phyloP scores from a whole-genome alignment of 2,113 vertebrate species.

The Ophthalmolycus amberensis region DNA sequence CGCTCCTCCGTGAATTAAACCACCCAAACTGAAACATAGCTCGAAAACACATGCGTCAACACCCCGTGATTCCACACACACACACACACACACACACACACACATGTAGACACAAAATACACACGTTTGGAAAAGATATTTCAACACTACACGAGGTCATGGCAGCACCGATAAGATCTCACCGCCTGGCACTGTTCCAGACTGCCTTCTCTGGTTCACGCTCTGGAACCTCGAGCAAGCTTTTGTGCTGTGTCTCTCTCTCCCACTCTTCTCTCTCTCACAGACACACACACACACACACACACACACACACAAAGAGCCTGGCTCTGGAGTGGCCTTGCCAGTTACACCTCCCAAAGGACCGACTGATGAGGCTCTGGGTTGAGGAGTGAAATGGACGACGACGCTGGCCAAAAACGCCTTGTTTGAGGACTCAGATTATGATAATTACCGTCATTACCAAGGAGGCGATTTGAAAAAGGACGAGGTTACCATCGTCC shows the following conservation, averaged over 20 bases:
- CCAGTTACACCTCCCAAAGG: conserved; percentile 56
- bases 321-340: conserved; percentile 14
- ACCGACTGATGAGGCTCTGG: conserved; percentile 49
- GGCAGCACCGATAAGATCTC: conserved; percentile 56
- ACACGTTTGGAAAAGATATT: conserved; percentile 48
- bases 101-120: not conserved
- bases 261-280: not conserved
- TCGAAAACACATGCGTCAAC: conserved; percentile 33
- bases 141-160: conserved; percentile 62
- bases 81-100: not conserved
- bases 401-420: conserved; percentile 34
- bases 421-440: conserved; percentile 50
- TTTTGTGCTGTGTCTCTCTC: not conserved
- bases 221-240: conserved; percentile 37
- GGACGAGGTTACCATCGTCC: conserved; percentile 17
- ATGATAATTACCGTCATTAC: conserved; percentile 65
- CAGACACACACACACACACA: conserved; percentile 24
- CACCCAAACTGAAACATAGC: conserved; percentile 16
- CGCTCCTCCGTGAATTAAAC: conserved; percentile 7
- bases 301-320: conserved; percentile 10
- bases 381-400: conserved; percentile 44
- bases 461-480: conserved; percentile 33
- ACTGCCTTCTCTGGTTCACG: conserved; percentile 41
- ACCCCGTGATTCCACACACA: not conserved
- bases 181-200: conserved; percentile 46